Conservation (phyloP, 2,888 invertebrate species). For the Hydropsyche betteni region DNA sequence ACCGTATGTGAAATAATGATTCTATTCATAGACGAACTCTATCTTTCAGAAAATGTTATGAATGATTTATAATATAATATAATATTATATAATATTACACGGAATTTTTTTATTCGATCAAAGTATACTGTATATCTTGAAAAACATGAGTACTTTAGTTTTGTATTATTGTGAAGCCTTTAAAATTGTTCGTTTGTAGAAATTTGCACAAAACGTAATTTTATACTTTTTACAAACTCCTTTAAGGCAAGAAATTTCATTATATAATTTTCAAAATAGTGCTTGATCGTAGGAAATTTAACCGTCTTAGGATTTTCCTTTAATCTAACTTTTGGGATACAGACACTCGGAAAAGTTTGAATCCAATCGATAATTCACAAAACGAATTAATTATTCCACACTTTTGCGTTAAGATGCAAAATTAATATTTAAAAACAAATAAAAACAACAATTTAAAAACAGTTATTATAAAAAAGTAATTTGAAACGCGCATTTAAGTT, state of each 20-base stretch:
- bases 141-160: too few species aligned
- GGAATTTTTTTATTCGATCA: too few species aligned
- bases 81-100: too few species aligned
- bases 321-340: background rate
- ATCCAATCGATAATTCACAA: background rate
- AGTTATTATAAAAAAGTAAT: slow-evolving; percentile 1
- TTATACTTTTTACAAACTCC: background rate
- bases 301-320: slow-evolving; percentile 16
- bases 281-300: slow-evolving; percentile 3
- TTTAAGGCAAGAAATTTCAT: slow-evolving; percentile 2
- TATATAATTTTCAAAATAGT: slow-evolving; percentile 14
- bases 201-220: background rate
- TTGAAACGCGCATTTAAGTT: background rate
- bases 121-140: too few species aligned
- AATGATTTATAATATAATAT: too few species aligned
- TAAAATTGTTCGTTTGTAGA: background rate
- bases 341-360: slow-evolving; percentile 14
- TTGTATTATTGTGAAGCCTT: too few species aligned
- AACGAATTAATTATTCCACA: slow-evolving; percentile 12
- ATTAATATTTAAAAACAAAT: too few species aligned
- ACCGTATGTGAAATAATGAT: background rate
- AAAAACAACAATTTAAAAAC: background rate
- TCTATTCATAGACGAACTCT: too few species aligned
- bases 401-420: background rate
- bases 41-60: too few species aligned